phyloP scores from a whole-genome alignment of 2,113 vertebrate genomes.

The Tupaia tana region DNA sequence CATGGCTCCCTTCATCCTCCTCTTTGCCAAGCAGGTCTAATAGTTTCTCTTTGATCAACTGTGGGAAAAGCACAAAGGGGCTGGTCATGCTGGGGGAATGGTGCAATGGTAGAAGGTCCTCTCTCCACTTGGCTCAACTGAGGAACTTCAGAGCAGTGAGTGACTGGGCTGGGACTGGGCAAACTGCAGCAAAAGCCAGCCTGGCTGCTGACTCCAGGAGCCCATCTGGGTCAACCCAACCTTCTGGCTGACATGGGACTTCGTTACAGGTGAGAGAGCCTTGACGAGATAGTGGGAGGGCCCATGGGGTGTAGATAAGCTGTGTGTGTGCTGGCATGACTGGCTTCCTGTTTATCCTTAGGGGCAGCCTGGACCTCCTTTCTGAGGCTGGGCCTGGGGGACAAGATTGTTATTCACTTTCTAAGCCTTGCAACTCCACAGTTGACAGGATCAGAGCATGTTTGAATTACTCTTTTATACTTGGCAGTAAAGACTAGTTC shows the following conservation, averaged over 20 bases:
- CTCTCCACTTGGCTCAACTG: background rate
- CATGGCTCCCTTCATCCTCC: constrained; percentile 96
- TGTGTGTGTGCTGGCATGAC: background rate
- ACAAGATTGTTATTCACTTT: background rate
- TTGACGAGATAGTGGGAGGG: background rate
- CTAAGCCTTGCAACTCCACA: background rate
- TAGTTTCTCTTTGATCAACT: constrained; percentile 97
- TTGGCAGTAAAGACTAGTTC: background rate
- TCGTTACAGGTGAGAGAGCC: background rate
- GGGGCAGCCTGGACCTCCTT: background rate
- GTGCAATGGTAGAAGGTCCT: background rate
- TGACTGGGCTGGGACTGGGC: background rate
- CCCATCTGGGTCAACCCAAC: background rate
- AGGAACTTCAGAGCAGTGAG: background rate
- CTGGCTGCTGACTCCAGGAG: background rate
- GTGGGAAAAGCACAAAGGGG: constrained; percentile 61
- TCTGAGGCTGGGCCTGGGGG: background rate
- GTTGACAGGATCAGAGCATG: background rate
- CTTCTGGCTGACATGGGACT: background rate
- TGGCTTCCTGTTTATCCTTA: background rate
- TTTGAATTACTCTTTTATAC: background rate
- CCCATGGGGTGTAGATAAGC: background rate
- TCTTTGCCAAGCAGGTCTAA: constrained; percentile 95
- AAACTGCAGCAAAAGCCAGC: rapidly evolving
- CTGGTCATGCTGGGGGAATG: background rate